Conservation (phyloP, 2,113 vertebrate species). For the Numida meleagris region DNA sequence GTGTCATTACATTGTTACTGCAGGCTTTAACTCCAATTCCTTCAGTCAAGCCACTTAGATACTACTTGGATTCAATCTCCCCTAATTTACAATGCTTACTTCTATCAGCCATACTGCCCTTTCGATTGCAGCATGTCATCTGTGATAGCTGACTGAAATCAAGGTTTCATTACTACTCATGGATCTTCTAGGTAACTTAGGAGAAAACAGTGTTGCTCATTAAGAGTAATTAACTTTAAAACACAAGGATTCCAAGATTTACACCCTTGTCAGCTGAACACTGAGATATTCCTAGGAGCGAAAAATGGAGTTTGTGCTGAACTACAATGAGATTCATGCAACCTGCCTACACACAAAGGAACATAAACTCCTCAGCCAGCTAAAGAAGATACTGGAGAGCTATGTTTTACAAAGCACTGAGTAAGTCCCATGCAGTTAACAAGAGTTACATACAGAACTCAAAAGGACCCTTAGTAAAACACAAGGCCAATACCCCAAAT, state of each 20-base stretch:
- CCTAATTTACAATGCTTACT: not conserved
- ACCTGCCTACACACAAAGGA: not conserved
- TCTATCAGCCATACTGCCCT: not conserved
- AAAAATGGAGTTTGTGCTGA: not conserved
- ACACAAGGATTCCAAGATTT: not conserved
- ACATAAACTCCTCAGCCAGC: not conserved
- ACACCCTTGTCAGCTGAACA: not conserved
- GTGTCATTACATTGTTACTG: not conserved
- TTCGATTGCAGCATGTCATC: not conserved
- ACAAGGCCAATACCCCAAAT: not conserved
- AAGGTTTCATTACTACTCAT: constrained; percentile 13
- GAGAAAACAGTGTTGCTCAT: not conserved
- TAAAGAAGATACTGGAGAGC: not conserved
- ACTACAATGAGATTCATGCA: not conserved
- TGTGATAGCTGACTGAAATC: constrained; percentile 1
- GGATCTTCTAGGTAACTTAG: not conserved
- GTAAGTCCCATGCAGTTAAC: not conserved
- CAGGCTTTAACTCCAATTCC: not conserved
- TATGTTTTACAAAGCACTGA: not conserved
- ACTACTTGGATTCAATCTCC: not conserved
- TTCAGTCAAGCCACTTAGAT: not conserved
- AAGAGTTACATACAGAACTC: not conserved
- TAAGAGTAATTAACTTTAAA: not conserved
- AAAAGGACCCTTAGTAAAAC: not conserved
- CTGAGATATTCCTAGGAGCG: not conserved